Base-by-base conservation (phyloP, 2,888 invertebrate species). In the Phengaris arion region DNA sequence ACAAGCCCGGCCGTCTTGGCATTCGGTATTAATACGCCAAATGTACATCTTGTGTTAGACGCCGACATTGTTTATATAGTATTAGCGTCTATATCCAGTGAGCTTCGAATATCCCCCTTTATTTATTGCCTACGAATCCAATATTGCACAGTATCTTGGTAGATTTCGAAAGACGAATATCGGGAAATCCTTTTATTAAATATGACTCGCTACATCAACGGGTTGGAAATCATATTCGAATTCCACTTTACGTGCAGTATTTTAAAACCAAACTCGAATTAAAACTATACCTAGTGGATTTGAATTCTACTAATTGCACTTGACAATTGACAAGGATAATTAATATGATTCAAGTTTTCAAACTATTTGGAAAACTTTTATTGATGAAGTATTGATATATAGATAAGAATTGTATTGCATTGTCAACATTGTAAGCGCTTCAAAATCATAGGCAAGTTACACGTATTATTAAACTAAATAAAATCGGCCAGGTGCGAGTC, bases 11-110 rank as follows among this genome's bases (percentile, higher is more conserved):
- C 9, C 15, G 72, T 52, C 52, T 54, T 54, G 72, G 72, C 52
- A 72, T 22, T 35, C 22, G 54, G 72, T 22, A 52, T 35, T 72
- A 72, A 72, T 54, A 54, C 72, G 13, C 72, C 35, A 52, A 72
- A 72, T 72, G 51, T 72, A 72, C 35, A 35, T 52, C 12, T 6
- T 15, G 35, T 52, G 54, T 72, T 3, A 72, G 54, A 70, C 70
- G 9, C 70, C 51, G 72, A 72, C 72, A n/a, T 72, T 72, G 72
- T 54, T 72, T 72, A 72, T 54, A 54, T 35, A 72, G 51, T 72
- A 22, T 13, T 72, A 54, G 54, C 68, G 74, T 59, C 52, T 54
- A 68, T 54, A 68, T 74, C 54, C 68, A 35, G n/a, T 45, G 68
- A 52, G 72, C 22, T 35, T 22, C 52, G 35, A 22, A 72, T 72